Conservation (phyloP, 2,113 vertebrate species). For the Poeciliopsis prolifica region DNA sequence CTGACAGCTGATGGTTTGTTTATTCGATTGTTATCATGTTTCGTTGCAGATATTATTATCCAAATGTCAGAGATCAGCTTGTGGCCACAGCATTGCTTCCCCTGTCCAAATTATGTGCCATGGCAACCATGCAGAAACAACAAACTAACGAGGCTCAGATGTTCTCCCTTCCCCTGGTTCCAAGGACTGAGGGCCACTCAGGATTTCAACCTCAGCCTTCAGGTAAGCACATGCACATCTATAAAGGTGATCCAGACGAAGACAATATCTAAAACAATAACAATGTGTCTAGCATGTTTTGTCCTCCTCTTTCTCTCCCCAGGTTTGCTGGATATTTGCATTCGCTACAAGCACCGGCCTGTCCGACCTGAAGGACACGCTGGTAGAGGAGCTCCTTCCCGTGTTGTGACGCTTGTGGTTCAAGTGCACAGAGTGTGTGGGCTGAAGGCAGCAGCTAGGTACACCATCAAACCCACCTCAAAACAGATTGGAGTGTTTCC, state of each 20-base stretch:
- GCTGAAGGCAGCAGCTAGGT: constrained; percentile 93
- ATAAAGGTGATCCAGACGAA: neutral
- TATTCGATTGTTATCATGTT: neutral
- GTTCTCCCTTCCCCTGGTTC: constrained; percentile 87
- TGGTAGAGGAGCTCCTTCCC: constrained; percentile 72
- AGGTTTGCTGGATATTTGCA: constrained; percentile 89
- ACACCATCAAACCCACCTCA: constrained; percentile 10
- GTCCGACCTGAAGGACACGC: constrained; percentile 59
- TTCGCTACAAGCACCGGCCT: constrained; percentile 83
- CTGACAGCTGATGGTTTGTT: neutral
- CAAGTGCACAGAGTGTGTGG: constrained; percentile 89
- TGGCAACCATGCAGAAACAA: constrained; percentile 89
- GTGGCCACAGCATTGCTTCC: constrained; percentile 90
- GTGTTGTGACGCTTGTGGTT: constrained; percentile 82
- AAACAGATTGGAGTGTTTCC: neutral
- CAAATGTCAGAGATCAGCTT: constrained; percentile 94
- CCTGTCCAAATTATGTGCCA: constrained; percentile 90
- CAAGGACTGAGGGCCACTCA: constrained; percentile 72
- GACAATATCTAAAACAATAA: neutral
- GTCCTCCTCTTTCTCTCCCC: neutral
- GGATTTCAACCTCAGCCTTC: constrained; percentile 76
- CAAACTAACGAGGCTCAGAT: constrained; percentile 82
- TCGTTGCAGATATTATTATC: constrained; percentile 92
- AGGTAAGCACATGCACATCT: constrained; percentile 72
- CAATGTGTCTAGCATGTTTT: neutral